Evolutionary conservation across 2,888 invertebrate genomes (phyloP), one percentile per base, ranked within the genome.

Genomic region (Aproaerema taeniolella): DNA sequence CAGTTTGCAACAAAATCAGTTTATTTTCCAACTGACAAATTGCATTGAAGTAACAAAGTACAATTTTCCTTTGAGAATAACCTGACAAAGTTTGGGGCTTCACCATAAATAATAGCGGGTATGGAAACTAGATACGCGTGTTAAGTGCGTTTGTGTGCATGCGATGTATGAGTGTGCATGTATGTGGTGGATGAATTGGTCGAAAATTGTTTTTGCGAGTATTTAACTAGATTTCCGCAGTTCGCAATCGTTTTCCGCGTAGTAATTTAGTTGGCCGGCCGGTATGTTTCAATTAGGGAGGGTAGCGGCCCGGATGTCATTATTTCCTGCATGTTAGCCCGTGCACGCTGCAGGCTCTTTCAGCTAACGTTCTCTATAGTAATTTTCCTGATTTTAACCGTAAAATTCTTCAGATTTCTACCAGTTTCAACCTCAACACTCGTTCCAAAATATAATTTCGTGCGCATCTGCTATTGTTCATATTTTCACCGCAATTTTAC

Each of bases 1-100:
- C 73, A 79, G 78, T 80, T 81, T 70, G 69, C 74, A 82, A 81
- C 77, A 79, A 81, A 78, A 79, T 80, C 75, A 72, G 76, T 80
- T 80, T 80, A 81, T 79, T 76, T 73, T 70, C 70, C 62, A 61
- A 69, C 71, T 77, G 74, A 79, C 69, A 79, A 80, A 82, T 82
- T 79, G 75, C 67, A 73, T 70, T 71, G 67, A 65, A 73, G 67
- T 67, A 76, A 79, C 73, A 73, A 75, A 73, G 68, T 67, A 69
- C 66, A 67, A 67, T 70, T 70, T 74, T 71, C 71, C 69, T 70
- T 72, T 67, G 69, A 65, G 59, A 67, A 67, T 63, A 73, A 67
- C 64, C 62, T 69, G 61, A 63, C 66, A 64, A 71, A 74, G 62
- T 35, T 35, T 35, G 35, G 15, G 26, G 28, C 25, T 28, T 26